A percentile compares a stretch with the other conserved stretches of the same genome.
Evolutionary conservation across 2,888 invertebrate species (phyloP).

Genomic region (Stenotaenia linearis): DNA sequence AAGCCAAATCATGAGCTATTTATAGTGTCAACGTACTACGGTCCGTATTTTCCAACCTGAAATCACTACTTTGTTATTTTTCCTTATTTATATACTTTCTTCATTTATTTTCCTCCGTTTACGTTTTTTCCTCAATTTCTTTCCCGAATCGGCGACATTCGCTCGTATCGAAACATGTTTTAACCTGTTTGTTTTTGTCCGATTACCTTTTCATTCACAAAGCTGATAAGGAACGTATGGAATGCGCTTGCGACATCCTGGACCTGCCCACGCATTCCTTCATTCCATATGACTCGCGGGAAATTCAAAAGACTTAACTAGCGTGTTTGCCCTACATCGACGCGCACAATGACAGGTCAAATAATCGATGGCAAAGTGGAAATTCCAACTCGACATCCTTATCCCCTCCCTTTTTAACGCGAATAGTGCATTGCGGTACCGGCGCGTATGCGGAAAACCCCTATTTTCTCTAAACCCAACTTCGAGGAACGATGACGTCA

Average conservation of each 20-base stretch:
- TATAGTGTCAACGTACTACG: background rate
- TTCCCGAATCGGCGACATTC: background rate
- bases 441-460: background rate
- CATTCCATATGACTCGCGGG: background rate
- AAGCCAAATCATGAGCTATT: background rate
- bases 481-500: background rate
- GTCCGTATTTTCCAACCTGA: background rate
- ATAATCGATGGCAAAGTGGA: background rate
- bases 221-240: background rate
- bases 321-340: background rate
- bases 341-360: background rate
- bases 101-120: background rate
- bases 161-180: background rate
- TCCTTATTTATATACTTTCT: background rate
- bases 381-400: background rate
- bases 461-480: background rate
- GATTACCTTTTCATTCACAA: slow-evolving; percentile 19
- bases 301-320: background rate
- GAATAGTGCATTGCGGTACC: background rate
- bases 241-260: background rate
- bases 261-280: background rate
- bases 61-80: background rate
- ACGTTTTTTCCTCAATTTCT: background rate
- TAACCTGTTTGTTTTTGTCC: slow-evolving; percentile 8
- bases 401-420: background rate